phyloP scores from a whole-genome alignment of 2,888 invertebrate genomes.

The Diachrysia chrysitis region DNA sequence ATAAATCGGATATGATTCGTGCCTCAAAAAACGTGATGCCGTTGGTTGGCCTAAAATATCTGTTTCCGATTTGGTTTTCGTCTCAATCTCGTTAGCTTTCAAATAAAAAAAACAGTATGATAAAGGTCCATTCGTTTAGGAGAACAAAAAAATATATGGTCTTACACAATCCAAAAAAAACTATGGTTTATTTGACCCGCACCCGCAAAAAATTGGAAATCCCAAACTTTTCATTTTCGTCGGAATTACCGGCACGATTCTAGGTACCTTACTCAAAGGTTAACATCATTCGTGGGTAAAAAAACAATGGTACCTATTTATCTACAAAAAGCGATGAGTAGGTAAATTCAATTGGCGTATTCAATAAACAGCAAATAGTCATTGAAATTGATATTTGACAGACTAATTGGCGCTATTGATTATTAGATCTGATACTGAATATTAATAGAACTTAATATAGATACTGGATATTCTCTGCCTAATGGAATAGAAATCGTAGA shows the following conservation, averaged over 20 bases:
- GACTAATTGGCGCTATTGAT: neutral
- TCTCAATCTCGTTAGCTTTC: too few relatives aligned
- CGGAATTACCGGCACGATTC: neutral
- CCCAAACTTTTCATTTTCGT: neutral
- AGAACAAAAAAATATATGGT: neutral
- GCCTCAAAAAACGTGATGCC: too few relatives aligned
- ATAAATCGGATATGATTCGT: too few relatives aligned
- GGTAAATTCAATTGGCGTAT: slow-evolving; percentile 1
- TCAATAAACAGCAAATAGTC: neutral
- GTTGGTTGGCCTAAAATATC: too few relatives aligned
- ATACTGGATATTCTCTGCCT: too few relatives aligned
- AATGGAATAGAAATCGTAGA: too few relatives aligned
- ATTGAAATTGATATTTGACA: neutral
- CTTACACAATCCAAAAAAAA: neutral
- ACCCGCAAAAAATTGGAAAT: neutral
- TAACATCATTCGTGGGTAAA: neutral
- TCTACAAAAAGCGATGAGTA: neutral
- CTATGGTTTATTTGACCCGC: neutral
- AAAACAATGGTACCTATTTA: neutral
- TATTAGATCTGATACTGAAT: neutral
- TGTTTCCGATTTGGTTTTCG: too few relatives aligned
- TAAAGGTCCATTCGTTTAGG: too few relatives aligned
- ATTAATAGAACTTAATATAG: too few relatives aligned
- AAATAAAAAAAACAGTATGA: too few relatives aligned
- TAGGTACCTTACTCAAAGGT: neutral